Evolutionary conservation across 2,797 vertebrate genomes (phyloP), one percentile per base, ranked within the genome.

Genomic region (Gallinago solitaria): DNA sequence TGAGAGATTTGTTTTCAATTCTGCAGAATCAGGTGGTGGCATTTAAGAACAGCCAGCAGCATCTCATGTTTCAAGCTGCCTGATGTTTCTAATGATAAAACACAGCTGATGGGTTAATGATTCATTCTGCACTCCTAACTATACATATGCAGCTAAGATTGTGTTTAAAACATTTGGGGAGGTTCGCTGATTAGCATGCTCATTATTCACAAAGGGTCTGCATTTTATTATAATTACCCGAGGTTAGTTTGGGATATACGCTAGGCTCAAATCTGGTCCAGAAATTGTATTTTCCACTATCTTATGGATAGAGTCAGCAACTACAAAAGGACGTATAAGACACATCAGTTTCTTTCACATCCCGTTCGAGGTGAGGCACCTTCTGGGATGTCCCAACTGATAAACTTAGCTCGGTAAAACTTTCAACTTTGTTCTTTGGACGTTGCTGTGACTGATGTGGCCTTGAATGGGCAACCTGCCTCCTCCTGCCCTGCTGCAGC

Each of bases 381-480:
- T 30, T 41, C 37, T 63, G 60, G 7, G 37, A 28, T 41, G 37
- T 37, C 18, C 12, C 27, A 41, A 8, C 25, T 14, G 16, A 48
- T 48, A 39, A 39, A 61, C 59, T 61, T 6, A 13, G 18, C 59
- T 41, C 4, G 6, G 30, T 41, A 47, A 41, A 41, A 19, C 37
- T 41, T 41, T 41, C 14, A 39, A 63, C 37, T 63, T 30, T 63
- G 18, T 20, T 61, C 37, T 28, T 41, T 61, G 37, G 37, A 20
- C 18, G 4, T 15, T 14, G 27, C 60, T 63, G 13, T 17, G 8
- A 4, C 4, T 24, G 28, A 41, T 25, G 14, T 0, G 8, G 41
- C 51, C 33, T 41, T 7, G 9, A 16, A 6, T 0, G 1, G 9
- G 56, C 4, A 7, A n/a, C 41, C 41, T 30, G 43, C 28, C n/a